Evolutionary conservation across 2,888 invertebrate genomes (phyloP), one percentile per base, ranked within the genome.

Genomic region (Thymelicus sylvestris): DNA sequence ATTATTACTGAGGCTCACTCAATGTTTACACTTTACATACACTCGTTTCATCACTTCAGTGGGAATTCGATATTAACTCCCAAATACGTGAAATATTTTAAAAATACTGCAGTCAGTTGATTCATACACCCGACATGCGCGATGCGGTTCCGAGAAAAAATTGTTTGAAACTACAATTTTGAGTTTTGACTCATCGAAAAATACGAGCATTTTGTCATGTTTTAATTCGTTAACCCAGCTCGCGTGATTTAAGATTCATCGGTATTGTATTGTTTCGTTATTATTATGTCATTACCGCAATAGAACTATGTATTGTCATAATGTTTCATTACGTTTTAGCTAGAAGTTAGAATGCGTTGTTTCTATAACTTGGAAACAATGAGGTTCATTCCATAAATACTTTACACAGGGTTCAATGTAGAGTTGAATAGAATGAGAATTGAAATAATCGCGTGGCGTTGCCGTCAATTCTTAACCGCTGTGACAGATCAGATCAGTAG

Each of bases 121-220:
- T 15, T 7, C 12, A 44, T 12, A 19, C 19, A 15, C 15, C 15
- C 4, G 8, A n/a, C 55, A 10, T 8, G 12, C 55, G 19, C n/a
- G 31, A 31, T 31, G 31, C 31, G 31, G 31, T 55, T 55, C 55
- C 55, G 2, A 24, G 55, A 55, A 55, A 24, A 31, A 12, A n/a
- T 12, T 55, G 24, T 12, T 4, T 12, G 7, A 55, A 39, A 12
- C 44, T 12, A 44, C 59, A 7, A 7, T 59, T 59, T 59, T 24
- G 3, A 1, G 13, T 38, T 59, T 59, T 59, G 59, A 59, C 39
- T 59, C 59, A 59, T 59, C 39, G 38, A 59, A 59, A 13, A 13
- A 57, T 59, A 39, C 59, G 31, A 31, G 31, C 31, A 31, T 31
- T 39, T 38, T 38, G 39, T 39, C n/a, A 57, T 6, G 31, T 3